Evolutionary conservation across 2,888 invertebrate species (phyloP).

Genomic region (Andrena camellia): DNA sequence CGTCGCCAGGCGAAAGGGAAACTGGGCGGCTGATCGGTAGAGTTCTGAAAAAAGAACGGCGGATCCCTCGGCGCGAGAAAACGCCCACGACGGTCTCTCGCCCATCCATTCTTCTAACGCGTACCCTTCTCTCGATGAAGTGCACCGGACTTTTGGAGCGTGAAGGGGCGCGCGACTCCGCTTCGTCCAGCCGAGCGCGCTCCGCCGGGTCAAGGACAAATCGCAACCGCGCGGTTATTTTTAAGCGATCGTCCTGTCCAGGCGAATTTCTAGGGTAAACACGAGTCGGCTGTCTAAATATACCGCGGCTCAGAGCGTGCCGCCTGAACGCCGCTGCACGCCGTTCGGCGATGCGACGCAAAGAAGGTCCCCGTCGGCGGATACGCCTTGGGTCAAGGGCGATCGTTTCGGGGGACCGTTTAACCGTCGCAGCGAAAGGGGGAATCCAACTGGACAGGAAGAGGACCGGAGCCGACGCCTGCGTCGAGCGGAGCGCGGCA

Average conservation of each 20-base stretch:
- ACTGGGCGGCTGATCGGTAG: neutral
- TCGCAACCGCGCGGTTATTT: slow-evolving; percentile 54
- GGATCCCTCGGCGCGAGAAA: neutral
- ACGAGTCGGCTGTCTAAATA: slow-evolving; percentile 36
- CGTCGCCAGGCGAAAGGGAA: neutral
- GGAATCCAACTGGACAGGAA: too few relatives aligned
- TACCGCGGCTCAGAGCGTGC: neutral
- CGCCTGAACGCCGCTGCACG: too few relatives aligned
- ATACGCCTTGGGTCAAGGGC: too few relatives aligned
- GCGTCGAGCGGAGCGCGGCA: neutral
- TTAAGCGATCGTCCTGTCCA: slow-evolving; percentile 22
- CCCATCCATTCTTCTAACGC: neutral
- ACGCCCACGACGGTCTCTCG: neutral
- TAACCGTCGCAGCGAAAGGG: too few relatives aligned
- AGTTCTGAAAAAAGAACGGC: neutral
- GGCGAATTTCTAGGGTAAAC: slow-evolving; percentile 3
- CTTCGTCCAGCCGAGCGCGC: slow-evolving; percentile 46
- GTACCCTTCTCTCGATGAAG: slow-evolving; percentile 16
- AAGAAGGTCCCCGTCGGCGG: too few relatives aligned
- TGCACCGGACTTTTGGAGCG: slow-evolving; percentile 55
- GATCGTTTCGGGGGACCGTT: too few relatives aligned
- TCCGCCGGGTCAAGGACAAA: slow-evolving; percentile 64
- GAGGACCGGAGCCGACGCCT: too few relatives aligned
- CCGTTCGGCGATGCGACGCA: too few relatives aligned
- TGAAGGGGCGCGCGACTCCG: slow-evolving; percentile 54